Evolutionary conservation across 2,113 vertebrate species (phyloP), one percentile per base, ranked within the genome.

Genomic region (Cyprinus carpio): DNA sequence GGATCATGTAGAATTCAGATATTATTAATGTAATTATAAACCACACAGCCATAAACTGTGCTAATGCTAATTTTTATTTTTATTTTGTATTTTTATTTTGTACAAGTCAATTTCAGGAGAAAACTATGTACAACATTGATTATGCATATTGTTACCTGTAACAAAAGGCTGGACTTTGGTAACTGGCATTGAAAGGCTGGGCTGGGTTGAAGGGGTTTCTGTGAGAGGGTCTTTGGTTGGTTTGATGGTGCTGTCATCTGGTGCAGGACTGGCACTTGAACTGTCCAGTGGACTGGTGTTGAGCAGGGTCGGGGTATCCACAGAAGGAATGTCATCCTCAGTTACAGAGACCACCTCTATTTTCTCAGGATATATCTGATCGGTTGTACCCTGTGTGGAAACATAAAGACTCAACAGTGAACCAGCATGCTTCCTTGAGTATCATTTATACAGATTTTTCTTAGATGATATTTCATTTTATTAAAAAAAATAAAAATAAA

Each of bases 121-220:
- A 75, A 75, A 18, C 1, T 75, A 75, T 75, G 6, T 11, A 34
- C n/a, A 29, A 51, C 16, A 27, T 75, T 80, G 37, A 43, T 29
- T 2, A 27, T 43, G 60, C 20, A 31, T 2, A 51, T 51, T 34
- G 86, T 92, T 90, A 95, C 94, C 94, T 23, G 81, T 80, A 1
- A 93, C 72, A 51, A 95, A 94, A 6, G 94, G 93, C 82, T 95
- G 94, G 85, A 95, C 93, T 89, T 94, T 95, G 82, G 93, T 94
- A 82, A 94, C 56, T 2, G 92, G 92, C 92, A 94, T 93, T 65
- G 81, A 85, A 0, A 89, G 87, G 74, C 86, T 89, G 75, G 89
- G 81, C 54, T 88, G 83, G n/a, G 74, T 51, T 4, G 84, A 74
- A 64, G 54, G 6, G 27, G 60, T 23, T 25, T 87, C 89, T 79